A percentile compares a stretch with the other conserved stretches of the same genome.
phyloP scores from a whole-genome alignment of 2,113 vertebrate genomes.

The Carassius carassius region DNA sequence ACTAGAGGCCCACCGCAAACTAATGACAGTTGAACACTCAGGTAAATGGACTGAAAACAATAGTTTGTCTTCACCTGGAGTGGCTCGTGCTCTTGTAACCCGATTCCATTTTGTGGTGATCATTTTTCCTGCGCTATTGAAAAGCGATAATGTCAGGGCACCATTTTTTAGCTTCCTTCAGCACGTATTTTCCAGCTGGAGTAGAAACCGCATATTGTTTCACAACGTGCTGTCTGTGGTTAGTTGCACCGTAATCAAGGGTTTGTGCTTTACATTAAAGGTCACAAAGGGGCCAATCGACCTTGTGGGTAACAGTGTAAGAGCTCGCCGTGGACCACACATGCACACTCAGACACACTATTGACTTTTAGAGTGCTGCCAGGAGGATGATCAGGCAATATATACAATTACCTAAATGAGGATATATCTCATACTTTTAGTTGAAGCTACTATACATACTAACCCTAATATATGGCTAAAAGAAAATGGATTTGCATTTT shows the following conservation, averaged over 20 bases:
- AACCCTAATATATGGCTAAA: neutral
- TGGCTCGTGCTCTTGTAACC: slow-evolving; percentile 32
- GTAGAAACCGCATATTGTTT: slow-evolving; percentile 44
- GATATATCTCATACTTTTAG: neutral
- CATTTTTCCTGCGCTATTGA: slow-evolving; percentile 33
- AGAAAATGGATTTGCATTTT: neutral
- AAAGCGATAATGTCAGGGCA: slow-evolving; percentile 42
- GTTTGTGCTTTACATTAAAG: slow-evolving; percentile 62
- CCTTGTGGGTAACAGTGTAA: slow-evolving; percentile 57
- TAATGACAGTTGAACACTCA: slow-evolving; percentile 50
- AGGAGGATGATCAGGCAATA: slow-evolving; percentile 38
- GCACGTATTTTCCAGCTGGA: slow-evolving; percentile 41
- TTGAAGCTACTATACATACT: neutral
- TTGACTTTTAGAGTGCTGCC: slow-evolving; percentile 69
- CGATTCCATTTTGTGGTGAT: slow-evolving; percentile 39
- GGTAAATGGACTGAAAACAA: slow-evolving; percentile 58
- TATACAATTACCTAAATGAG: neutral
- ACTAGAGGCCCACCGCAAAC: slow-evolving; percentile 31
- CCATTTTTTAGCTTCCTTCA: slow-evolving; percentile 39
- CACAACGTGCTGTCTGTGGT: slow-evolving; percentile 28
- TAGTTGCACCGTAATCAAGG: slow-evolving; percentile 45
- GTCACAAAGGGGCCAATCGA: slow-evolving; percentile 63
- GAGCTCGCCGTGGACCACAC: slow-evolving; percentile 41
- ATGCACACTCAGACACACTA: slow-evolving; percentile 69
- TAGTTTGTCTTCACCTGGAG: slow-evolving; percentile 54